Base-by-base conservation (phyloP, 2,888 invertebrate genomes). In the Ormia ochracea region DNA sequence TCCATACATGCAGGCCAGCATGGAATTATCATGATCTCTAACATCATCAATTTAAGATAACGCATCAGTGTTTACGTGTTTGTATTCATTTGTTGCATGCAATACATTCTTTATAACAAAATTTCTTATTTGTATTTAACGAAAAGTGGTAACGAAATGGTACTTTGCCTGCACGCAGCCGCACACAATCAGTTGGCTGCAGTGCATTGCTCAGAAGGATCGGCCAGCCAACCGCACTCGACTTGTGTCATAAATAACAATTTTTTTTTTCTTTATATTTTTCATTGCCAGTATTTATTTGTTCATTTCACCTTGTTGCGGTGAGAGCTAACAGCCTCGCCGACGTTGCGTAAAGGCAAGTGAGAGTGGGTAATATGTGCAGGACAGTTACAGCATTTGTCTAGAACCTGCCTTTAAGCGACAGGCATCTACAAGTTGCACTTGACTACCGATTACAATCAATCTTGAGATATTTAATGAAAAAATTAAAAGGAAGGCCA, bases 381-480 rank as follows among this genome's bases (percentile, higher is more conserved):
- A 72, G 68, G 72, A 76, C 76, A 80, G 72, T 80, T 76, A 80
- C 80, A 80, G 52, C 72, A 76, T 76, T 80, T 76, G 80, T 73
- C 23, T 73, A 63, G 68, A 72, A 76, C 72, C 76, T 76, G 76
- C 72, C 80, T 80, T 80, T 43, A 80, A 80, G 76, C 76, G 80
- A 80, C 80, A 80, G 66, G 70, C 81, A 81, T 82, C 78, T 81
- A 81, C 82, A 75, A 75, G 81, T 69, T 80, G 78, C 81, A 87
- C 83, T 86, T 87, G 88, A 87, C 87, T 87, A 87, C 87, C 87
- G 87, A 87, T 87, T 87, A 87, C 85, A 87, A 87, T 87, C 87
- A 87, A 87, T 87, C 87, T 87, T 82, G 41, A 59, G 74, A 45
- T 63, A 66, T 54, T 70, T 52, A 72, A 74, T 54, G 58, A 65